These are phyloP conservation scores for Noturus placidus DNA, from an alignment of 2,113 vertebrate species.

Conservation along the genomic window DNA sequence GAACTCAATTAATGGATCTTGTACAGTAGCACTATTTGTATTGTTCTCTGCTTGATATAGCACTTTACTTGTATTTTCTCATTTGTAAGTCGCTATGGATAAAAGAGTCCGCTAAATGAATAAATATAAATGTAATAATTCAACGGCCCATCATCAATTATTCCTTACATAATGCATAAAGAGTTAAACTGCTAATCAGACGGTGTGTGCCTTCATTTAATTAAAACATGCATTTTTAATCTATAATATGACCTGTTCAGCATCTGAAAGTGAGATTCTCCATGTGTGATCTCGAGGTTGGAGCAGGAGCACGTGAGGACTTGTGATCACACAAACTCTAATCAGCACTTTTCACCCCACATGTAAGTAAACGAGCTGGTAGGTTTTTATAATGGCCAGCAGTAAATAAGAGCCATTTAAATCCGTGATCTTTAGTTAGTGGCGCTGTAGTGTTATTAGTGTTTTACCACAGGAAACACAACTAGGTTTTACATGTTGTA, in stretches of 20 bases:
- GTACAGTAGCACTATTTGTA: too few species aligned
- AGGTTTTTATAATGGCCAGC: not conserved
- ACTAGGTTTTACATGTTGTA: not conserved
- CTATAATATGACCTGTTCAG: not conserved
- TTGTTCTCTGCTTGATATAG: too few species aligned
- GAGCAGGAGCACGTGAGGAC: not conserved
- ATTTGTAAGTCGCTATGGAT: too few species aligned
- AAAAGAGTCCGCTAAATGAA: too few species aligned
- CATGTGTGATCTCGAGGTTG: not conserved
- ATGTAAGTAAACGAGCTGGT: not conserved
- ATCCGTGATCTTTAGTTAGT: not conserved
- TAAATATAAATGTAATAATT: too few species aligned
- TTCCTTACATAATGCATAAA: too few species aligned
- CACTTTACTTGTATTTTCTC: too few species aligned
- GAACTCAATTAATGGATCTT: too few species aligned
- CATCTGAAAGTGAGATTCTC: not conserved
- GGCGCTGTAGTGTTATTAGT: not conserved
- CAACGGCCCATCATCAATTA: too few species aligned
- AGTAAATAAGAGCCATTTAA: not conserved
- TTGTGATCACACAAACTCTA: not conserved
- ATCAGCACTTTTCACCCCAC: not conserved
- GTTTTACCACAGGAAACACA: not conserved
- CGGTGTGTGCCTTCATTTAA: too few species aligned
- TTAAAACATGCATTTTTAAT: not conserved
- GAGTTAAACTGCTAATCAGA: not conserved